Percentiles rank a stretch among this genome's conserved stretches.
Conservation (phyloP, 2,797 vertebrate genomes). For the Sebastolobus alascanus region DNA sequence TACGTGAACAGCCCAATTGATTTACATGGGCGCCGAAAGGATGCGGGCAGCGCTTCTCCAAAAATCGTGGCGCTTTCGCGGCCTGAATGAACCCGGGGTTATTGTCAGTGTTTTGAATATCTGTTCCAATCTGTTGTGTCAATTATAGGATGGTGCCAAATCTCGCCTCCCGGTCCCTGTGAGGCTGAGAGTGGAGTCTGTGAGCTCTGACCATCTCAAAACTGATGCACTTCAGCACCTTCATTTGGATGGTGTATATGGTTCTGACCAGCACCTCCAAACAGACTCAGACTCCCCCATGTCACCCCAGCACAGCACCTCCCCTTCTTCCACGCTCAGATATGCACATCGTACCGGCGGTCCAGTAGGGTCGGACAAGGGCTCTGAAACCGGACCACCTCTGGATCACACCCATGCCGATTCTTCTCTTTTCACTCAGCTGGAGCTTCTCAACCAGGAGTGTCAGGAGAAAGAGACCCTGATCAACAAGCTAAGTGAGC, state of each 20-base stretch:
- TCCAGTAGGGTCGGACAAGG: slow-evolving; percentile 40
- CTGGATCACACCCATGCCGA: slow-evolving; percentile 34
- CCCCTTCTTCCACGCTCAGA: slow-evolving; percentile 44
- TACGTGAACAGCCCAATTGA: too few relatives aligned
- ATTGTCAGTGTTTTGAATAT: slow-evolving; percentile 16
- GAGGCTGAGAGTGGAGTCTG: slow-evolving; percentile 69
- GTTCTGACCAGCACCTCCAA: slow-evolving; percentile 41
- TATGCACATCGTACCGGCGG: slow-evolving; percentile 28
- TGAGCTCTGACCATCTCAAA: slow-evolving; percentile 40
- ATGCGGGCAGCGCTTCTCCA: too few relatives aligned
- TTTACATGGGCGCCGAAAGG: too few relatives aligned
- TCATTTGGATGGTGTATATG: slow-evolving; percentile 23
- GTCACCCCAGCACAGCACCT: slow-evolving; percentile 37
- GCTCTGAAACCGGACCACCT: slow-evolving; percentile 36
- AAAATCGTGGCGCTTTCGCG: too few relatives aligned
- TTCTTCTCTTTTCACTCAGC: slow-evolving; percentile 73
- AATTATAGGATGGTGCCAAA: slow-evolving; percentile 80
- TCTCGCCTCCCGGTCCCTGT: slow-evolving; percentile 90
- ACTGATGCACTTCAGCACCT: slow-evolving; percentile 43
- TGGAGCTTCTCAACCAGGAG: slow-evolving; percentile 86
- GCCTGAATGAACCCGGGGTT: too few relatives aligned
- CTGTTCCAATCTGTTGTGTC: slow-evolving; percentile 30
- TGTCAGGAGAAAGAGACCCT: slow-evolving; percentile 85
- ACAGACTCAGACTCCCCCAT: slow-evolving; percentile 19
- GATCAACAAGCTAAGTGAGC: slow-evolving; percentile 79